Evolutionary conservation across 1,140 invertebrate genomes (phyloP).

Genomic region (Atopsyche davidsoni): DNA sequence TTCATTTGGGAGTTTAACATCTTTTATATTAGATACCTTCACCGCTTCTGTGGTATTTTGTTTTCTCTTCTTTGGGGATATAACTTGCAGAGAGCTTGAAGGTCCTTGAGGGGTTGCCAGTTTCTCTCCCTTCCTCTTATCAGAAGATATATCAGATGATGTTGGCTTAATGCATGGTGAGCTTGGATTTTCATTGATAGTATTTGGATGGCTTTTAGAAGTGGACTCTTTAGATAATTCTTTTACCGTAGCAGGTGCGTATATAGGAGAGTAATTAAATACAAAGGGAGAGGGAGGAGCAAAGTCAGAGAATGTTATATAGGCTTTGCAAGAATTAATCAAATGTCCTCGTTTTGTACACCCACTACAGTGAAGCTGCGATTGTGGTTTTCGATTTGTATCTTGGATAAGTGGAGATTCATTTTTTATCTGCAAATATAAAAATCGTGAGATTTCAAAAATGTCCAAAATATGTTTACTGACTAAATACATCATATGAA

Average conservation of each 20-base stretch:
- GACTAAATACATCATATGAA: no score
- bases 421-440: constrained; percentile 21
- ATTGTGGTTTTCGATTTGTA: constrained; percentile 6
- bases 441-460: constrained; percentile 6
- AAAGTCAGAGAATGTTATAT: constrained; percentile 16
- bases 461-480: not conserved
- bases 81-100: no score
- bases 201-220: constrained; percentile 1
- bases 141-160: no score
- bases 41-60: no score
- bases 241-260: no score
- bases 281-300: constrained; percentile 10
- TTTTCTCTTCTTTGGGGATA: no score
- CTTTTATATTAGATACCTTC: no score
- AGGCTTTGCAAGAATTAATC: constrained; percentile 13
- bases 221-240: no score
- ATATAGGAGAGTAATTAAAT: constrained; percentile 16
- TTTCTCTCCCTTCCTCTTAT: no score
- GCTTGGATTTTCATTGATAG: not conserved
- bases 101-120: no score
- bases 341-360: constrained; percentile 22
- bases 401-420: constrained; percentile 24
- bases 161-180: no score
- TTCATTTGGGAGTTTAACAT: no score
- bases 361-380: constrained; percentile 20